These are phyloP conservation scores for Drosophila varians DNA, from an alignment of 1,140 invertebrate genomes.

Conservation along the genomic window DNA sequence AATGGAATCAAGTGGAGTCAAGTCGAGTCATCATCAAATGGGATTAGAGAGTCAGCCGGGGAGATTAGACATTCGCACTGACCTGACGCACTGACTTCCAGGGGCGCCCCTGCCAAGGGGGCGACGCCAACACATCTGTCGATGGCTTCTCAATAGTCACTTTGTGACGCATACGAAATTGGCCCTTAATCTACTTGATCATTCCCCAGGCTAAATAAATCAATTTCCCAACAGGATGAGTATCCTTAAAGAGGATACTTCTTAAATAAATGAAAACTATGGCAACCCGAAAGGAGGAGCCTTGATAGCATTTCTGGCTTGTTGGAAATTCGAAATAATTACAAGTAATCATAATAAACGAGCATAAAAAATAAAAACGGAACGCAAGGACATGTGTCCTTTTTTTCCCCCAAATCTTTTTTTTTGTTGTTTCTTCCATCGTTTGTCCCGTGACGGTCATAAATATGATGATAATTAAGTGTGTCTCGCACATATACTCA, in stretches of 20 bases:
- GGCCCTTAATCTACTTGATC: conserved; percentile 38
- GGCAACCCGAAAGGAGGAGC: background rate
- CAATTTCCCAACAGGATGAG: no score
- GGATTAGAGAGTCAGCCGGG: conserved; percentile 53
- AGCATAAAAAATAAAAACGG: conserved; percentile 26
- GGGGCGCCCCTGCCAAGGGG: no score
- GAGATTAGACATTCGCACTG: conserved; percentile 50
- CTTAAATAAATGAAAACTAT: background rate
- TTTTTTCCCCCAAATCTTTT: no score
- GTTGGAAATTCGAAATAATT: conserved; percentile 33
- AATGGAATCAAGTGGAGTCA: conserved; percentile 41
- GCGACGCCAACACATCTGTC: conserved; percentile 28
- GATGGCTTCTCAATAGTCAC: conserved; percentile 40
- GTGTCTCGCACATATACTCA: conserved; percentile 77
- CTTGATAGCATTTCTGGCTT: conserved; percentile 1
- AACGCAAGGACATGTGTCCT: background rate
- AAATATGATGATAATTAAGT: conserved; percentile 82
- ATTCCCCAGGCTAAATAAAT: no score
- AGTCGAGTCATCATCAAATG: conserved; percentile 66
- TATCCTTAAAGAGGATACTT: no score
- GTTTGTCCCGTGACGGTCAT: conserved; percentile 44
- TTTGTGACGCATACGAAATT: conserved; percentile 33
- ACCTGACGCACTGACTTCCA: conserved; percentile 12
- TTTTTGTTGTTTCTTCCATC: conserved; percentile 6
- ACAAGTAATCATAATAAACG: conserved; percentile 48